Base-by-base conservation (phyloP, 2,797 vertebrate species). In the Pangasius macronema region DNA sequence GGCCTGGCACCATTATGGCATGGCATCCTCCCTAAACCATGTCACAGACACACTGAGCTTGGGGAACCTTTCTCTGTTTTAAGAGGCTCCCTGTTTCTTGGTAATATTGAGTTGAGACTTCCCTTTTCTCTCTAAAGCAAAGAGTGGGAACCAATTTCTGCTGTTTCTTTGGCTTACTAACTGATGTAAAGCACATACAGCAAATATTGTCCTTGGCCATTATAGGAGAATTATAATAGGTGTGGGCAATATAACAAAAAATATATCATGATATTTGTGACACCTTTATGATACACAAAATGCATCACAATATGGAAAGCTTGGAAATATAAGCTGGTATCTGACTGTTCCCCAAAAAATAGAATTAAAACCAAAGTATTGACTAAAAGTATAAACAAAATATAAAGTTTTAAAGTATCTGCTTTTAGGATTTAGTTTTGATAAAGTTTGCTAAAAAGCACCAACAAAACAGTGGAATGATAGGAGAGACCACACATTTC, bases 1-100 rank as follows among this genome's bases (percentile, higher is more conserved):
- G 92, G 93, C 89, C 93, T 88, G 90, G 90, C 91, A 90, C 91
- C 89, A 91, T 94, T 94, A 93, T 67, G 76, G 90, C 92, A 75
- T 89, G 83, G 88, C 92, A 91, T 93, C 91, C 88, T 94, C 92
- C 89, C 92, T 77, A 85, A 92, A 92, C 90, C 91, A 88, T 85
- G 57, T 89, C 90, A 92, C 93, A 94, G 90, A 87, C 84, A 63
- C 87, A 86, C 87, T 77, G 87, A 82, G 87, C 86, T 91, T 88
- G 86, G 89, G 87, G 90, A 42, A 91, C 92, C 93, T 88, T 91
- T 90, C 88, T 91, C 90, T 36, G 61, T 91, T 65, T 55, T 89
- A 61, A 88, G 53, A 79, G 51, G 8, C 53, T 80, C 39, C 51
- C 77, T 57, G 8, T 39, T 80, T 80, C 51, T 59, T 59, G 53